These are phyloP conservation scores for Rhineura floridana DNA, from an alignment of 2,113 vertebrate species.

Conservation along the genomic window DNA sequence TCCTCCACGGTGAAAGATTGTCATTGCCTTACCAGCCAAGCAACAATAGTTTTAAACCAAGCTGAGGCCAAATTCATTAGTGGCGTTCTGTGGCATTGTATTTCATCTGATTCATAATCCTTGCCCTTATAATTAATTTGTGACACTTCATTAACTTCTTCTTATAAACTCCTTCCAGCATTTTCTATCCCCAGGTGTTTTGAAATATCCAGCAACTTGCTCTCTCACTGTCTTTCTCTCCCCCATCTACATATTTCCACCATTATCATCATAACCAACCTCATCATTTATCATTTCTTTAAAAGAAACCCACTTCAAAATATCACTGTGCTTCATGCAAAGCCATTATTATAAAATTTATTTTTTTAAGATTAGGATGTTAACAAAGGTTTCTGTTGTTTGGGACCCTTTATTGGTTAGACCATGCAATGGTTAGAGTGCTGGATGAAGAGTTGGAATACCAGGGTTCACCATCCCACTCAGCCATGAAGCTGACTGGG, in stretches of 20 bases:
- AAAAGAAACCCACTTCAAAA: no score
- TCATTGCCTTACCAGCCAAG: rapidly evolving
- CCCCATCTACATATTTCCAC: not conserved
- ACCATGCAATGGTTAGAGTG: no score
- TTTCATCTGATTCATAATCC: slow-evolving; percentile 26
- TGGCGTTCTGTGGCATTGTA: not conserved
- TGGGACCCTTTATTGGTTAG: no score
- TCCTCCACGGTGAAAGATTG: not conserved
- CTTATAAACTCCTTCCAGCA: slow-evolving; percentile 24
- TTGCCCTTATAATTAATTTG: slow-evolving; percentile 22
- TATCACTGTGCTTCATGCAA: no score
- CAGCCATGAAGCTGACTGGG: not conserved
- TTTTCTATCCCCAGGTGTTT: slow-evolving; percentile 28
- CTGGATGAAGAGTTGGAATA: no score
- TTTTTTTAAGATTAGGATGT: no score
- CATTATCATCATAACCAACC: no score
- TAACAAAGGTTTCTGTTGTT: no score
- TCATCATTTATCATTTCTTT: no score
- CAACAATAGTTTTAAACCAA: rapidly evolving
- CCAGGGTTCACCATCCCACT: no score
- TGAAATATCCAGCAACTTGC: slow-evolving; percentile 41
- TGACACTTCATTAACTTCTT: slow-evolving; percentile 30
- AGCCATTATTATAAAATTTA: no score
- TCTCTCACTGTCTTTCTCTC: not conserved
- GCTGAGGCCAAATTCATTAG: rapidly evolving